Evolutionary conservation across 2,113 vertebrate genomes (phyloP).

Genomic region (Gadus macrocephalus): DNA sequence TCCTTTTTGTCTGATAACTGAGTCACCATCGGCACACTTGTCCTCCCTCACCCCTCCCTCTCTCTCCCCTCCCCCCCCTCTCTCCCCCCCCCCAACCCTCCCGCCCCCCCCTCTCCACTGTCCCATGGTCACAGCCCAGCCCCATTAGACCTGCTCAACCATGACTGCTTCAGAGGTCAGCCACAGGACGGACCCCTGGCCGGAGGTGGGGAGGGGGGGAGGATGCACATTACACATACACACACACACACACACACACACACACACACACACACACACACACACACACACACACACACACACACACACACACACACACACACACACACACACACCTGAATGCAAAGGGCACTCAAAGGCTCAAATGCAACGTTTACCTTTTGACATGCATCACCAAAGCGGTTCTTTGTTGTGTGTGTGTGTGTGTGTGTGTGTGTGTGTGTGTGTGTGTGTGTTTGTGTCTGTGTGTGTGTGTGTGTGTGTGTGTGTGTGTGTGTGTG

Average conservation of each 20-base stretch:
- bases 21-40: constrained; percentile 31
- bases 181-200: constrained; percentile 50
- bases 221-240: constrained; percentile 16
- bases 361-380: neutral
- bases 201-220: constrained; percentile 36
- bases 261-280: constrained; percentile 7
- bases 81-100: neutral
- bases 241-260: neutral
- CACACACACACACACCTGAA: neutral
- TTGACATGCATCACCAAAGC: neutral
- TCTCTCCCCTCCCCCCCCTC: neutral
- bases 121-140: constrained; percentile 37
- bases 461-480: too few species aligned
- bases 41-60: neutral
- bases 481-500: too few species aligned
- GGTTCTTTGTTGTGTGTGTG: neutral
- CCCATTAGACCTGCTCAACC: constrained; percentile 42
- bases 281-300: neutral
- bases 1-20: constrained; percentile 10
- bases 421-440: constrained; percentile 10
- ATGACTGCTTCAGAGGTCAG: constrained; percentile 49
- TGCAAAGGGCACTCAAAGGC: neutral
- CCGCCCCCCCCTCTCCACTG: neutral
- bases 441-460: neutral
- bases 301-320: neutral